These are phyloP conservation scores for Rutpela maculata DNA, from an alignment of 2,888 invertebrate species.

Conservation along the genomic window DNA sequence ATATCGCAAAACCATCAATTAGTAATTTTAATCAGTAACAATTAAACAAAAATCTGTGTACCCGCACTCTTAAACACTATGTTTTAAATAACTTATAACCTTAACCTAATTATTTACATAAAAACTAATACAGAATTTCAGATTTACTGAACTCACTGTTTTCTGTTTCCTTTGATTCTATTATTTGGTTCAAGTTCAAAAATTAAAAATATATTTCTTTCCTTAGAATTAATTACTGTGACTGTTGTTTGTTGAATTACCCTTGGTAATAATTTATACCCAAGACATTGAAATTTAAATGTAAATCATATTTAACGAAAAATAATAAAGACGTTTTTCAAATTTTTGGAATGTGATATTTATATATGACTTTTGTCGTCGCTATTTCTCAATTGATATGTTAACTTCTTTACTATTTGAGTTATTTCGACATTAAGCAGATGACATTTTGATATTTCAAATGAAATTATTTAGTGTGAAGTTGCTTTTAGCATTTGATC, in stretches of 20 bases:
- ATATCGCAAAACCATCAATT: no score
- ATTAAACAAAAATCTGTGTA: neutral
- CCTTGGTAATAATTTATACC: slow-evolving; percentile 11
- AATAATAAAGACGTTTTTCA: neutral
- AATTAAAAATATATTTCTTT: slow-evolving; percentile 15
- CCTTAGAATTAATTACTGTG: slow-evolving; percentile 14
- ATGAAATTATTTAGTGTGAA: neutral
- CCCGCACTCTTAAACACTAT: neutral
- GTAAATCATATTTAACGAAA: neutral
- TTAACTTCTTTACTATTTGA: neutral
- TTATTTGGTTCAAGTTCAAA: slow-evolving; percentile 28
- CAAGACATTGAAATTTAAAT: neutral
- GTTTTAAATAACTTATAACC: slow-evolving; percentile 24
- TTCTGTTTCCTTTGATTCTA: slow-evolving; percentile 6
- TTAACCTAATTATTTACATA: slow-evolving; percentile 36
- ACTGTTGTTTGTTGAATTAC: neutral
- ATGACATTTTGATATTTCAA: neutral
- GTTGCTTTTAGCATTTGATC: neutral
- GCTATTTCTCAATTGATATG: neutral
- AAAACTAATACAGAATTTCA: slow-evolving; percentile 20
- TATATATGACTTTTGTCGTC: neutral
- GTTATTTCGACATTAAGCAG: neutral
- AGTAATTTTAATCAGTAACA: neutral
- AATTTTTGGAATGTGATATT: neutral
- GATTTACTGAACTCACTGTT: slow-evolving; percentile 22